Conservation (phyloP, 1,140 invertebrate species). For the Melanaphis sacchari region DNA sequence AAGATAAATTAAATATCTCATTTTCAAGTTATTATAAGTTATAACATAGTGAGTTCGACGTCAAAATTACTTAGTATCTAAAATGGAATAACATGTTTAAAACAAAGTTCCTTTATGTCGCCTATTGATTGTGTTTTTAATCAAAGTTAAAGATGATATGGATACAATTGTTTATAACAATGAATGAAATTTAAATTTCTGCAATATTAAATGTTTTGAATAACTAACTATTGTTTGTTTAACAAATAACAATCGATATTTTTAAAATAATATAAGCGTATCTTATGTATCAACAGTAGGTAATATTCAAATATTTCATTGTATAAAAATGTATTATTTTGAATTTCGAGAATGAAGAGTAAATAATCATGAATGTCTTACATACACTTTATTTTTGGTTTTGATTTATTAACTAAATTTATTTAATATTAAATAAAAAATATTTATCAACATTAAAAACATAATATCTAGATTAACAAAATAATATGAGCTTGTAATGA, state of each 20-base stretch:
- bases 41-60: not conserved
- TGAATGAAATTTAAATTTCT: not conserved
- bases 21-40: not conserved
- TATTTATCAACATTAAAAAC: not conserved
- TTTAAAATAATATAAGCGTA: not conserved
- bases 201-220: not conserved
- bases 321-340: not conserved
- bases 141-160: not conserved
- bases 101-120: not conserved
- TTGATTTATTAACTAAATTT: not conserved
- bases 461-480: not conserved
- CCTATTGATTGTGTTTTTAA: not conserved
- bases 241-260: not conserved
- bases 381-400: not conserved
- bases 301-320: not conserved
- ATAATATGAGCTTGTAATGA: too few species aligned
- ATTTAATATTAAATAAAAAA: too few species aligned
- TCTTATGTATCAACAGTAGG: not conserved
- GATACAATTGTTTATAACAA: not conserved
- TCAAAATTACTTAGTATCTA: conserved; percentile 18
- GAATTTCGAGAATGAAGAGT: not conserved
- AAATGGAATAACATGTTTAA: not conserved
- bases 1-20: not conserved
- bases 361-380: not conserved
- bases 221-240: not conserved